Conservation (phyloP, 2,797 vertebrate genomes). For the Vultur gryphus region DNA sequence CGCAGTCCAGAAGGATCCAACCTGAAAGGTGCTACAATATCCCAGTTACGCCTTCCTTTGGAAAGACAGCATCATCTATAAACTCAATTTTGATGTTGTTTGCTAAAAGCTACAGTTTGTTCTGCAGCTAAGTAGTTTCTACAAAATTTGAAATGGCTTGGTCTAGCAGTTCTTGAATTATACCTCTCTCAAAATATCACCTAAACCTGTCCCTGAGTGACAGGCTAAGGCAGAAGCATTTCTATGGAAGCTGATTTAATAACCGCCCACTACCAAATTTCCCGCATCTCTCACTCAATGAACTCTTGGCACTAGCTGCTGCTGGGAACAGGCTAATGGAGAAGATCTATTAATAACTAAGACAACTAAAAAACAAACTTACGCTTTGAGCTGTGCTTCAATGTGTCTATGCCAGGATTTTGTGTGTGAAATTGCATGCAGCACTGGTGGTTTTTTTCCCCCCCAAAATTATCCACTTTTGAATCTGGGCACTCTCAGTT, state of each 20-base stretch:
- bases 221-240: neutral
- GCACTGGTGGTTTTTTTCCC: rapidly evolving
- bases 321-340: neutral
- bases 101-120: neutral
- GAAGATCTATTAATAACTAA: neutral
- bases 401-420: neutral
- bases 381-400: neutral
- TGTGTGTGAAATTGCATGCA: neutral
- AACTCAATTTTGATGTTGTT: neutral
- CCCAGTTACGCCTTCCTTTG: neutral
- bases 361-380: neutral
- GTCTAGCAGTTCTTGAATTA: neutral
- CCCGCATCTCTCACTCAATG: neutral
- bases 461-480: neutral
- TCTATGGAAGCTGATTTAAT: neutral
- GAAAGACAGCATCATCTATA: neutral
- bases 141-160: neutral
- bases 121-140: neutral
- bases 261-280: neutral
- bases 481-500: neutral
- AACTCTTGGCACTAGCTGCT: neutral
- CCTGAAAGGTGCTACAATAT: neutral
- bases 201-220: neutral
- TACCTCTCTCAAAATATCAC: neutral
- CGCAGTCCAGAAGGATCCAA: neutral